Evolutionary conservation across 2,797 vertebrate genomes (phyloP).

Genomic region (Chloroceryle inda): DNA sequence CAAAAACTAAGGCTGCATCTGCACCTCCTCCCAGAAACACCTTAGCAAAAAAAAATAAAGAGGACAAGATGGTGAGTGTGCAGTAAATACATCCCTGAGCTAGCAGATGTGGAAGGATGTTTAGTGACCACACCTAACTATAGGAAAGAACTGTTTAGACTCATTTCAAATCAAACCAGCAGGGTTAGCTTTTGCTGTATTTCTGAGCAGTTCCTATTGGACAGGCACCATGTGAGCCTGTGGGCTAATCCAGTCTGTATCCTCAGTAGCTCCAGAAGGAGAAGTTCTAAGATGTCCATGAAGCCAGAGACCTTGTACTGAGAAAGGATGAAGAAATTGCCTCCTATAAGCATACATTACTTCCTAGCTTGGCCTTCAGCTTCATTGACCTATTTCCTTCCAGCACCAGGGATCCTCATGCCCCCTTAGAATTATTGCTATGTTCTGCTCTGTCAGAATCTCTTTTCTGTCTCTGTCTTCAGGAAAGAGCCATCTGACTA

Average conservation of each 20-base stretch:
- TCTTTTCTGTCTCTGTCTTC: neutral
- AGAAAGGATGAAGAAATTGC: neutral
- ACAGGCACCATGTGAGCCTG: neutral
- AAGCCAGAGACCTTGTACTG: neutral
- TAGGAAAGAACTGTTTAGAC: neutral
- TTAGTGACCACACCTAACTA: neutral
- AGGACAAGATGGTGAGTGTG: constrained; percentile 80
- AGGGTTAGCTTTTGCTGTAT: neutral
- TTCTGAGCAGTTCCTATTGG: neutral
- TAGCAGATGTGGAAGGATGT: neutral
- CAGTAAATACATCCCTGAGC: neutral
- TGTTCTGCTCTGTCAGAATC: neutral
- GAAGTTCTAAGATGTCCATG: neutral
- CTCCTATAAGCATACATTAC: neutral
- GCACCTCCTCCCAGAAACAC: constrained; percentile 80
- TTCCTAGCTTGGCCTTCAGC: neutral
- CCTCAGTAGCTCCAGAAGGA: neutral
- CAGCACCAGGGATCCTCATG: neutral
- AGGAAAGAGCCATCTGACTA: neutral
- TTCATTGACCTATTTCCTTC: neutral
- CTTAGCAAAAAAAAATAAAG: constrained; percentile 87
- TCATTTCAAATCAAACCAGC: neutral
- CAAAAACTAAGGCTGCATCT: constrained; percentile 43
- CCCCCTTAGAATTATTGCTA: neutral
- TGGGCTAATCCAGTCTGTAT: neutral